phyloP scores from a whole-genome alignment of 2,113 vertebrate species.

The Mustelus asterias region DNA sequence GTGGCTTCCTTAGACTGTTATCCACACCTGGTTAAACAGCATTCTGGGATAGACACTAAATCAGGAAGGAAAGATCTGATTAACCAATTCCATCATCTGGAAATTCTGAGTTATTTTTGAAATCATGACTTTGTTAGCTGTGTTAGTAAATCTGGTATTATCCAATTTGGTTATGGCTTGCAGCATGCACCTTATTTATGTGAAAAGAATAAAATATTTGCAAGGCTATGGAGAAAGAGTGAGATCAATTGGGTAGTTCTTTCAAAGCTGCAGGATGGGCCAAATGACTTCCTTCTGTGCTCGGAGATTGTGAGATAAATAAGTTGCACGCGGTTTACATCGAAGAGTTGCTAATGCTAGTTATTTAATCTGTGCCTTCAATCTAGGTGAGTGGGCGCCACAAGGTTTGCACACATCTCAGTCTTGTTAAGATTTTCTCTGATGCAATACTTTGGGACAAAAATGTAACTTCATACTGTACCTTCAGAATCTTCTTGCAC shows the following conservation, averaged over 20 bases:
- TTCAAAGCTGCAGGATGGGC: neutral
- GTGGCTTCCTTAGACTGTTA: neutral
- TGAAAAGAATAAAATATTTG: neutral
- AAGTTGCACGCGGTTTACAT: neutral
- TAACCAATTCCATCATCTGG: neutral
- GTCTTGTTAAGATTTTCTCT: neutral
- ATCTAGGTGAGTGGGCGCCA: neutral
- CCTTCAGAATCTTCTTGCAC: conserved; percentile 68
- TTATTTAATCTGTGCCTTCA: neutral
- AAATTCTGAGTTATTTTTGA: neutral
- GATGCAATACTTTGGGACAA: neutral
- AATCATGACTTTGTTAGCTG: neutral
- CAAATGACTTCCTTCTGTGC: neutral
- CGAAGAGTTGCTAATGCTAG: neutral
- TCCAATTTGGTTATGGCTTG: neutral
- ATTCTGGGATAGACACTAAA: neutral
- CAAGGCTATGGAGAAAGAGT: neutral
- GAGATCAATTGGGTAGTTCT: neutral
- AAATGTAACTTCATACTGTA: conserved; percentile 48
- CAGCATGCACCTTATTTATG: neutral
- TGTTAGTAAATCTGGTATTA: neutral
- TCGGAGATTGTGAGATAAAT: neutral
- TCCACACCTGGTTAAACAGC: neutral
- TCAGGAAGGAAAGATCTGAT: neutral
- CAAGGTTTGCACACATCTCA: neutral